Conservation (phyloP, 1,140 invertebrate species). For the Scaptomyza montana region DNA sequence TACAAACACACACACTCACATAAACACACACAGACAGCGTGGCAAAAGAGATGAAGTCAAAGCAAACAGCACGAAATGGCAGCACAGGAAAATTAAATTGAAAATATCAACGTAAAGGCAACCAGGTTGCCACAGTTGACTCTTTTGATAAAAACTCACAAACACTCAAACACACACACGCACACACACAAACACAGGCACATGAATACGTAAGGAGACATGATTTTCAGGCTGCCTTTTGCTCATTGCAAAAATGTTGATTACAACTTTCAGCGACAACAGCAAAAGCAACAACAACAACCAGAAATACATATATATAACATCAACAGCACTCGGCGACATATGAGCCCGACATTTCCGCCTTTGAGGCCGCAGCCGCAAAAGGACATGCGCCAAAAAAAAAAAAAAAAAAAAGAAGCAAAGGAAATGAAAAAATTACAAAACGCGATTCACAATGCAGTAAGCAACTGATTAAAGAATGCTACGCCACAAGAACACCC, state of each 20-base stretch:
- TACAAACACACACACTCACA: conserved; percentile 15
- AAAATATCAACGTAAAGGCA: conserved; percentile 74
- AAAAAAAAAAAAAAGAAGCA: conserved; percentile 54
- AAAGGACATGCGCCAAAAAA: conserved; percentile 78
- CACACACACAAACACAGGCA: background rate
- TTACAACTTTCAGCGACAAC: conserved; percentile 56
- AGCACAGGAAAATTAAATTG: conserved; percentile 77
- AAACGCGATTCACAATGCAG: conserved; percentile 11
- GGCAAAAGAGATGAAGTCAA: conserved; percentile 60
- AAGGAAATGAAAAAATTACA: conserved; percentile 50
- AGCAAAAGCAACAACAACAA: conserved; percentile 29
- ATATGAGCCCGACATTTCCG: conserved; percentile 76
- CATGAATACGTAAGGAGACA: background rate
- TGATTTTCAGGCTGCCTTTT: conserved; percentile 40
- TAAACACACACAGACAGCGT: background rate
- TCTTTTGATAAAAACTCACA: conserved; percentile 72
- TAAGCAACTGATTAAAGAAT: background rate
- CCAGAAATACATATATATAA: conserved; percentile 18
- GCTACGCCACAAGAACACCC: background rate
- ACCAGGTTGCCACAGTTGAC: conserved; percentile 78
- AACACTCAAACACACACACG: conserved; percentile 35
- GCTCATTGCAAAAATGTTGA: conserved; percentile 72
- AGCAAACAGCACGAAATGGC: conserved; percentile 75
- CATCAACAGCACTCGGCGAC: conserved; percentile 61
- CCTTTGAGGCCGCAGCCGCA: conserved; percentile 66